phyloP scores from a whole-genome alignment of 2,797 vertebrate genomes.

The Vipera ursinii region DNA sequence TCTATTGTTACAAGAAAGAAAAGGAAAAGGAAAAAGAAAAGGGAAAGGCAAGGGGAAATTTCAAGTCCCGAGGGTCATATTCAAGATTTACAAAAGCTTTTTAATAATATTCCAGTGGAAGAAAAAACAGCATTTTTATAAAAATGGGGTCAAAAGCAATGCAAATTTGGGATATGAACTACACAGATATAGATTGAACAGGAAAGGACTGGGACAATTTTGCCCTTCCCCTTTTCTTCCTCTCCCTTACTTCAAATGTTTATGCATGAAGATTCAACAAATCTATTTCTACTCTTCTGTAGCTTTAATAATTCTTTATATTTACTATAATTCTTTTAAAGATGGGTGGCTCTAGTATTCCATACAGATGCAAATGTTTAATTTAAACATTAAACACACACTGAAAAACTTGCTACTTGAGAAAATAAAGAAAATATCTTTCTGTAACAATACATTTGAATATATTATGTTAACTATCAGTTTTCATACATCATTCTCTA shows the following conservation, averaged over 20 bases:
- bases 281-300: neutral
- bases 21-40: neutral
- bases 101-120: neutral
- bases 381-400: slow-evolving; percentile 24
- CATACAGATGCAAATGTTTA: neutral
- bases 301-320: neutral
- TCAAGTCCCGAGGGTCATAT: neutral
- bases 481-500: slow-evolving; percentile 74
- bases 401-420: slow-evolving; percentile 28
- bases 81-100: neutral
- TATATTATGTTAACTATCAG: slow-evolving; percentile 68
- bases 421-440: slow-evolving; percentile 20
- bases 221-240: neutral
- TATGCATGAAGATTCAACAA: neutral
- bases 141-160: neutral
- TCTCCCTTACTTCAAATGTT: neutral
- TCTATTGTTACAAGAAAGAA: neutral
- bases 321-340: neutral
- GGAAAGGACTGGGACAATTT: neutral
- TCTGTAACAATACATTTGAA: slow-evolving; percentile 59
- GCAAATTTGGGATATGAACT: neutral
- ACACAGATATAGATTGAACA: neutral
- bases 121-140: neutral
- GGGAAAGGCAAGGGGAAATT: neutral
- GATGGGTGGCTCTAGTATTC: neutral